Base-by-base conservation (phyloP, 2,797 vertebrate species). In the Gastrophryne carolinensis region DNA sequence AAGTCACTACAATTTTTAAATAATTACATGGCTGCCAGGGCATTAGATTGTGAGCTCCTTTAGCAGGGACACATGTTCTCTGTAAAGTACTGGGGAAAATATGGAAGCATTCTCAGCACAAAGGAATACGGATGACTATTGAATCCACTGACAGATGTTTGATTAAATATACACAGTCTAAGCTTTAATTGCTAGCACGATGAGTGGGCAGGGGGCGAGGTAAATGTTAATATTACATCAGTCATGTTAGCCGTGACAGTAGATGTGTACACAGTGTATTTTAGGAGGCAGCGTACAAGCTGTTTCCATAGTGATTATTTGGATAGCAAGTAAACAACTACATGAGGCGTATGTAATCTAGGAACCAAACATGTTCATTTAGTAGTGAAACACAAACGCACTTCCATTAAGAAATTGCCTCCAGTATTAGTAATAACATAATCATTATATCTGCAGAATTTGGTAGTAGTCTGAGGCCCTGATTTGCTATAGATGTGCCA, bases 231-330 rank as follows among this genome's bases (percentile, higher is more conserved):
- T 30, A 19, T 47, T 32, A 47, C 47, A 27, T 64, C 32, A 37
- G 30, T 54, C 32, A 15, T 27, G 47, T 64, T 56, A 72, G 8
- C 44, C 41, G 32, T 74, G 21, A 74, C 58, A 66, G 62, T 57
- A 58, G 62, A 74, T 49, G 35, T 74, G 61, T 65, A 73, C 47
- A 54, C 32, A 52, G 13, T n/a, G 58, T 65, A 49, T 27, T 66
- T 74, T 74, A 66, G 41, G 72, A 66, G 34, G 15, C 26, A 19
- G 24, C 44, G 19, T 19, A 23, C 5, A 50, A 35, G 41, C 12
- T 57, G 72, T 66, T 66, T 30, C 62, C 44, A 74, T 66, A 32
- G 62, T 49, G 58, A 74, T 49, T 34, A 19, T 52, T 34, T 58
- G 4, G 26, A 15, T 35, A 49, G 39, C 50, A 64, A 54, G 32